Evolutionary conservation across 2,888 invertebrate genomes (phyloP), one percentile per base, ranked within the genome.

Genomic region (Baronia brevicornis): DNA sequence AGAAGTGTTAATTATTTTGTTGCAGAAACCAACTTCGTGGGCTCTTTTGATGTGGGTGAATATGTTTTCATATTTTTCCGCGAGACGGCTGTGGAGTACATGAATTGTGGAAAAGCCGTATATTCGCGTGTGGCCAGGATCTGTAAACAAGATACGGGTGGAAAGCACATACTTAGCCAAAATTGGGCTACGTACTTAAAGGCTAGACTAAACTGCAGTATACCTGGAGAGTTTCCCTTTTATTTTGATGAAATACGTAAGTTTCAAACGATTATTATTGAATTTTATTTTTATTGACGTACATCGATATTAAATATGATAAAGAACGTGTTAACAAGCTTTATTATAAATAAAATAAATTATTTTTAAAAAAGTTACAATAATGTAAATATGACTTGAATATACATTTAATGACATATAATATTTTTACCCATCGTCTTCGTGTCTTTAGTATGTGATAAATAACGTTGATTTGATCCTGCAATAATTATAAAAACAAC

Each of bases 181-280:
- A 89, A 89, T 59, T 90, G 90, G 89, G 88, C 88, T 44, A 89
- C 89, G 25, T 90, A 88, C 61, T 69, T 90, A 45, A 90, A 90
- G 69, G 90, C 89, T 11, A 73, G 90, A 23, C 85, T 90, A 41
- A 90, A 90, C 63, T 90, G 90, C 61, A 90, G 89, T 48, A 87
- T 90, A 58, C 90, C 91, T 18, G 91, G 91, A 48, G 90, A 90
- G 52, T 90, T 88, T 54, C 91, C 91, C 0, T 91, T 91, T 72
- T 90, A 91, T 67, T 91, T 91, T 67, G 89, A 91, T 67, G 90
- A 90, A 82, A 89, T 91, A 54, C 90, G 88, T 88, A 64, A 87
- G 88, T 85, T 33, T 8, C 5, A 38, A 25, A 31, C 8, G 20
- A 29, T 12, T 21, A 20, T 23, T 27, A 29, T 12, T 12, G 22